Percentiles rank a stretch among this genome's conserved stretches.
Evolutionary conservation across 2,888 invertebrate genomes (phyloP).

Genomic region (Drosophila antonietae): DNA sequence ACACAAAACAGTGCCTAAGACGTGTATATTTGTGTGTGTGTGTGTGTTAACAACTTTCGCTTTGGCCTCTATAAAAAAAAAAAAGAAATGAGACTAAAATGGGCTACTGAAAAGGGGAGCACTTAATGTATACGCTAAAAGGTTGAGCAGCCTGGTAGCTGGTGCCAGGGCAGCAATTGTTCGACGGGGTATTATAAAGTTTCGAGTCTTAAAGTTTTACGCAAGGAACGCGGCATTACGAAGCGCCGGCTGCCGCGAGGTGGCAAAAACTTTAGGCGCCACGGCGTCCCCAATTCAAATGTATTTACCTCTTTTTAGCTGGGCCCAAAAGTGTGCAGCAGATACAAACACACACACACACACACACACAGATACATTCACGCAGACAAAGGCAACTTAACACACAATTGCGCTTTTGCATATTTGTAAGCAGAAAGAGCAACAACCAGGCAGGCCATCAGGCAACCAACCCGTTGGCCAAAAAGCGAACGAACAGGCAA

Average conservation of each 20-base stretch:
- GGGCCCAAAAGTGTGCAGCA: constrained; percentile 62
- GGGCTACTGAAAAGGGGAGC: constrained; percentile 5
- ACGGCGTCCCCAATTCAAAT: constrained; percentile 39
- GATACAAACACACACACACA: constrained; percentile 19
- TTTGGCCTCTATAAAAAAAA: constrained; percentile 17
- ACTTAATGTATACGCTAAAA: constrained; percentile 73
- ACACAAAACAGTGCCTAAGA: constrained; percentile 50
- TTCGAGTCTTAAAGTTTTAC: constrained; percentile 70
- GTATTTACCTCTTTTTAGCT: constrained; percentile 60
- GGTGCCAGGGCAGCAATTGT: constrained; percentile 57
- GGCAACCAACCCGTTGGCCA: constrained; percentile 17
- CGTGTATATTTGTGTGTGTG: background rate
- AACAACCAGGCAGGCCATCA: constrained; percentile 3
- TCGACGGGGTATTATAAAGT: constrained; percentile 71
- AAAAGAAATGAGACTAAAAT: constrained; percentile 10
- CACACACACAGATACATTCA: constrained; percentile 13
- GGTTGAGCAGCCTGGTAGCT: constrained; percentile 47
- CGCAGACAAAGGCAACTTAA: constrained; percentile 62
- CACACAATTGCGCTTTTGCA: constrained; percentile 80
- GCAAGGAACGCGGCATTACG: constrained; percentile 20
- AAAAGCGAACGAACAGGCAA: constrained; percentile 32
- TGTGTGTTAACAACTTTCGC: constrained; percentile 47
- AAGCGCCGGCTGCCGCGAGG: constrained; percentile 30
- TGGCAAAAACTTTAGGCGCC: constrained; percentile 56
- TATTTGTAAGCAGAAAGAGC: constrained; percentile 61